A percentile compares a stretch with the other conserved stretches of the same genome.
Conservation (phyloP, 2,113 vertebrate species). For the Toxostoma redivivum region DNA sequence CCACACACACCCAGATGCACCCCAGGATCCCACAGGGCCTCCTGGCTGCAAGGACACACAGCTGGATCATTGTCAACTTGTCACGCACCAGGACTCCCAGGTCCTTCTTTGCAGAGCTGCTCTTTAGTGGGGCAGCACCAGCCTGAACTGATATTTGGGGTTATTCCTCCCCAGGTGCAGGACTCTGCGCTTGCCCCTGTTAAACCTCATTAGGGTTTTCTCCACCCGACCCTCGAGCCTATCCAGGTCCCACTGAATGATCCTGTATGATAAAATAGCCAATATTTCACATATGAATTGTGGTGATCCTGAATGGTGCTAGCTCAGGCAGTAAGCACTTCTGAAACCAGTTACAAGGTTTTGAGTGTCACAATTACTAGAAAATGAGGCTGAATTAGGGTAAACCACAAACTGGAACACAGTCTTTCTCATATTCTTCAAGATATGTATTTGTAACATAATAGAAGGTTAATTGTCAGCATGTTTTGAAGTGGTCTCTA, state of each 20-base stretch:
- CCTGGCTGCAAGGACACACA: background rate
- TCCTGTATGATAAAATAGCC: background rate
- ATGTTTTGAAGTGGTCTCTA: background rate
- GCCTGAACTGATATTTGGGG: background rate
- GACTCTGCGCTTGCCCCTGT: background rate
- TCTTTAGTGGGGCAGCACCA: background rate
- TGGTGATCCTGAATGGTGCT: background rate
- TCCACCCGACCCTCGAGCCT: background rate
- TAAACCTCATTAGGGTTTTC: background rate
- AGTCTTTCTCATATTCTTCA: background rate
- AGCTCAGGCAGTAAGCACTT: background rate
- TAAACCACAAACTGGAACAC: background rate
- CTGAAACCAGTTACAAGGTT: background rate
- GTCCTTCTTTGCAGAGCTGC: background rate
- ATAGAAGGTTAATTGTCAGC: background rate
- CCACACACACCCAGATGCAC: background rate
- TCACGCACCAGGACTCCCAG: background rate
- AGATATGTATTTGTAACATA: background rate
- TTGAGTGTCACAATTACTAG: background rate
- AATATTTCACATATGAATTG: background rate
- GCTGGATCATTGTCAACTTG: fast-evolving
- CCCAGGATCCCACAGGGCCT: background rate
- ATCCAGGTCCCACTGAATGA: no score
- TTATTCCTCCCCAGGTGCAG: background rate
- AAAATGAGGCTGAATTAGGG: background rate